These are phyloP conservation scores for Picus viridis DNA, from an alignment of 2,797 vertebrate species.

Conservation along the genomic window DNA sequence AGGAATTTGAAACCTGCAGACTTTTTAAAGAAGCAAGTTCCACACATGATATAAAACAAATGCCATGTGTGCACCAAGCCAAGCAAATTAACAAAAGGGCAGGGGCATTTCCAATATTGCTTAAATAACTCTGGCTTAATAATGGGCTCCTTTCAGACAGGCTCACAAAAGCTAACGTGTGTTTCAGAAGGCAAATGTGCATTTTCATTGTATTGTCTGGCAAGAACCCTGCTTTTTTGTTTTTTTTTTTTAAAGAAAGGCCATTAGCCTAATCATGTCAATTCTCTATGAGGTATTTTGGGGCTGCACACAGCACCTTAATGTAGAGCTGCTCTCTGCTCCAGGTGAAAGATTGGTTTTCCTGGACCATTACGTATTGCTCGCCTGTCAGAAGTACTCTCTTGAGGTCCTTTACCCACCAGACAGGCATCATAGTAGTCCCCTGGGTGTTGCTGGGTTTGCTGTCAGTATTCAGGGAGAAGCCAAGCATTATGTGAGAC, in stretches of 20 bases:
- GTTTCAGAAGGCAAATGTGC: conserved; percentile 55
- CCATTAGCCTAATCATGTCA: neutral
- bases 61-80: conserved; percentile 60
- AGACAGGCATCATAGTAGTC: neutral
- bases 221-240: neutral
- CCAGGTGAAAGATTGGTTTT: neutral
- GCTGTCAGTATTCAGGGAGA: neutral
- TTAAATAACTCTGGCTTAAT: conserved; percentile 68
- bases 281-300: neutral
- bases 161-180: conserved; percentile 47
- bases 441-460: neutral
- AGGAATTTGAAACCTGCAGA: conserved; percentile 74
- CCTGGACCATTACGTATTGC: neutral
- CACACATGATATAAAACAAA: conserved; percentile 74
- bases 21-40: conserved; percentile 71
- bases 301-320: neutral
- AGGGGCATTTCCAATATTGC: conserved; percentile 66
- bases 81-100: conserved; percentile 72
- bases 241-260: neutral
- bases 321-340: neutral
- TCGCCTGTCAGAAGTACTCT: neutral
- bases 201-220: conserved; percentile 33
- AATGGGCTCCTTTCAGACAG: conserved; percentile 53
- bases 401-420: neutral
- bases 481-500: neutral